phyloP scores from a whole-genome alignment of 2,113 vertebrate species.

The Ia io region DNA sequence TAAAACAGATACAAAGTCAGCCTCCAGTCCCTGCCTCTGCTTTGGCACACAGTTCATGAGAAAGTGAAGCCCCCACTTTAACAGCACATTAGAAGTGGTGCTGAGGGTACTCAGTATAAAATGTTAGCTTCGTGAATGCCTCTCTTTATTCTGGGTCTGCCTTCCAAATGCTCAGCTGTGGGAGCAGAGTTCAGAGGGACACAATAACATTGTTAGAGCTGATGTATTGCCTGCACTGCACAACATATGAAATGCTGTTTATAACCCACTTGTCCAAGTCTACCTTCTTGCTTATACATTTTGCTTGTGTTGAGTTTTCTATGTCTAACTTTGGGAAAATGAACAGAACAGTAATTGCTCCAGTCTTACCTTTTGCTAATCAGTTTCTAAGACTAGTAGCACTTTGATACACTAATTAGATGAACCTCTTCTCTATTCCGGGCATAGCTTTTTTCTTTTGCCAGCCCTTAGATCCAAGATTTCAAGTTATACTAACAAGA shows the following conservation, averaged over 20 bases:
- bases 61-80: constrained; percentile 64
- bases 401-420: neutral
- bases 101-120: constrained; percentile 46
- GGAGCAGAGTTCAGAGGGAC: constrained; percentile 24
- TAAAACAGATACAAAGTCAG: constrained; percentile 74
- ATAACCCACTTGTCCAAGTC: constrained; percentile 24
- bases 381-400: neutral
- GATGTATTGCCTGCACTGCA: accelerated
- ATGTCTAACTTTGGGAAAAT: neutral
- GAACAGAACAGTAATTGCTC: neutral
- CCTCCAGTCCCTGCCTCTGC: constrained; percentile 57
- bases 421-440: neutral
- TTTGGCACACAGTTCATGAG: constrained; percentile 81
- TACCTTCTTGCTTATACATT: neutral
- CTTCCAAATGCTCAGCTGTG: neutral
- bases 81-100: constrained; percentile 55
- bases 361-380: neutral
- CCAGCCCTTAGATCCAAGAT: neutral
- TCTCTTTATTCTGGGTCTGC: neutral
- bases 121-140: neutral
- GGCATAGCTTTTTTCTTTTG: neutral
- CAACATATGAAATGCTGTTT: neutral
- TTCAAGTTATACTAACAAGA: constrained; percentile 7
- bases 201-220: neutral
- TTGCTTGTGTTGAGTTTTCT: neutral